Evolutionary conservation across 2,797 vertebrate genomes (phyloP).

Genomic region (Chelonia mydas): DNA sequence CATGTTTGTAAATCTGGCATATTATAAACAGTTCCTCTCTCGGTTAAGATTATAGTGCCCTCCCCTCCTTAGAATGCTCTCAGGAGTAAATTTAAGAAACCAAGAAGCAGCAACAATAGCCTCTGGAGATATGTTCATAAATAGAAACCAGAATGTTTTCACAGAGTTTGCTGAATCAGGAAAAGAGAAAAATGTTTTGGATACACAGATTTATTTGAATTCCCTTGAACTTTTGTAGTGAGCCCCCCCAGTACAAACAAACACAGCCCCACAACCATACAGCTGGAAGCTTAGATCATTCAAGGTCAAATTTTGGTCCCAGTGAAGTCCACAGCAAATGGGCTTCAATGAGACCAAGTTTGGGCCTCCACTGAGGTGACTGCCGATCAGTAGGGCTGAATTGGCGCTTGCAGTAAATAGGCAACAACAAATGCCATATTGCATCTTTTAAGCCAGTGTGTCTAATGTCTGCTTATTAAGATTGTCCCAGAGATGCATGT

Average conservation of each 20-base stretch:
- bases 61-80: constrained; percentile 23
- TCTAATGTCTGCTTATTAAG: accelerated
- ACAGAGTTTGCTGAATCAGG: constrained; percentile 55
- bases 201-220: constrained; percentile 47
- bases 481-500: background rate
- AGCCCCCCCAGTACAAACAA: constrained; percentile 4
- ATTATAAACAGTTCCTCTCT: constrained; percentile 50
- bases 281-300: constrained; percentile 7
- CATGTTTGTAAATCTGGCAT: constrained; percentile 33
- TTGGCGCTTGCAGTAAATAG: background rate
- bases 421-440: constrained; percentile 31
- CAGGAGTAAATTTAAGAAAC: constrained; percentile 38
- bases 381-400: background rate
- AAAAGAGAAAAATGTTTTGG: constrained; percentile 37
- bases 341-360: accelerated
- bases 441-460: background rate
- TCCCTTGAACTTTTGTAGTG: constrained; percentile 21
- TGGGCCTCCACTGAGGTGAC: background rate
- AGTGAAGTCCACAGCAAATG: background rate
- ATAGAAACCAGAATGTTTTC: constrained; percentile 43
- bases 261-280: background rate
- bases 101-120: background rate
- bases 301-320: background rate
- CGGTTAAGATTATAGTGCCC: background rate
- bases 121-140: constrained; percentile 34